Percentiles rank a stretch among this genome's conserved stretches.
Conservation (phyloP, 2,113 vertebrate species). For the Machaerirhynchus nigripectus region DNA sequence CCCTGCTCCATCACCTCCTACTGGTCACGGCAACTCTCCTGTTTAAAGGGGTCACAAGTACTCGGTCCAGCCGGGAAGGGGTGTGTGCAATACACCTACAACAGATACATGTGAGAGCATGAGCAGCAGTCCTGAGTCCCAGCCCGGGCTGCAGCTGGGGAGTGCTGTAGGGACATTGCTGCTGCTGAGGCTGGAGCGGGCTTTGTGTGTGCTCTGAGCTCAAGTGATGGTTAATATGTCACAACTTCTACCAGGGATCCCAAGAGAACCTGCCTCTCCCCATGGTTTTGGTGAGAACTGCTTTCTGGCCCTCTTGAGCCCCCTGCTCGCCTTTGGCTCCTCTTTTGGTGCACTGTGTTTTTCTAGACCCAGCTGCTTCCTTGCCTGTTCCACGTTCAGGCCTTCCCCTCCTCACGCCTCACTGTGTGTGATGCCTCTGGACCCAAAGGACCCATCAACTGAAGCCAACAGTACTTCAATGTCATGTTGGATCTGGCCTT, state of each 20-base stretch:
- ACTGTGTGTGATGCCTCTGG: not conserved
- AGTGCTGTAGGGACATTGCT: fast-evolving
- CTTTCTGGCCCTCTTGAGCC: fast-evolving
- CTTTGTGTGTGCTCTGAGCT: not conserved
- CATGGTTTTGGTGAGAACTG: not conserved
- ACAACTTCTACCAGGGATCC: not conserved
- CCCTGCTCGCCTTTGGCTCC: not conserved
- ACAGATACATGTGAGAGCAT: fast-evolving
- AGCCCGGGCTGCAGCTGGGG: not conserved
- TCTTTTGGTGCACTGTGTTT: fast-evolving
- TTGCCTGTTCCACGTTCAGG: not conserved
- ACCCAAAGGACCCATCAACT: not conserved
- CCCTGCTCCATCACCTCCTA: not conserved
- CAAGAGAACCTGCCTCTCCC: not conserved
- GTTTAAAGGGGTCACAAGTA: fast-evolving
- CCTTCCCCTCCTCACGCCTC: not conserved
- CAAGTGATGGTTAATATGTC: not conserved
- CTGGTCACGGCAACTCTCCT: not conserved
- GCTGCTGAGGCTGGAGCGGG: fast-evolving
- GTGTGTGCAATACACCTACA: not conserved
- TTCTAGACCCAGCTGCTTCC: not conserved
- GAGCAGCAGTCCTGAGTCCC: not conserved
- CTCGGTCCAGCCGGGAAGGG: not conserved
- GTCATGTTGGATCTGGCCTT: not conserved
- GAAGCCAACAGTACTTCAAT: not conserved